Conservation (phyloP, 2,888 invertebrate species). For the Ptycholaimellus sp. region DNA sequence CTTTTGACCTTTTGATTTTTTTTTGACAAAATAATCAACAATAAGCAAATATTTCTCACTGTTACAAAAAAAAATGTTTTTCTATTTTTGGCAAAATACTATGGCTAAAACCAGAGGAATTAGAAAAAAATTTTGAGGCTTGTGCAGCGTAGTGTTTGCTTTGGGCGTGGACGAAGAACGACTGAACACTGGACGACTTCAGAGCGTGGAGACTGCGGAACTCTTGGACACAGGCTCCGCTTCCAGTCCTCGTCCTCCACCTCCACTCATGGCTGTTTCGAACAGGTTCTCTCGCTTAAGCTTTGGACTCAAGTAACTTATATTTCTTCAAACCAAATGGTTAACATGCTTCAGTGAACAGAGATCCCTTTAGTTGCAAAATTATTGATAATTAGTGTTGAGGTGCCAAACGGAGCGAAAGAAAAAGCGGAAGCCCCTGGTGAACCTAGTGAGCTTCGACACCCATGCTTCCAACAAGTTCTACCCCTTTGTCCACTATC, state of each 20-base stretch:
- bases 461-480: not conserved
- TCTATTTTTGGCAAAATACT: too few species aligned
- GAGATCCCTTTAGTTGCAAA: too few species aligned
- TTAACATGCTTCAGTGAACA: too few species aligned
- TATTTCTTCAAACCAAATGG: too few species aligned
- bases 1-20: too few species aligned
- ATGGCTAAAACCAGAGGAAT: too few species aligned
- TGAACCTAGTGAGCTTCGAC: slow-evolving; percentile 1
- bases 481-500: too few species aligned
- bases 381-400: too few species aligned
- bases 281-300: too few species aligned
- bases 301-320: too few species aligned
- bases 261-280: slow-evolving; percentile 2
- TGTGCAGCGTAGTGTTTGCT: slow-evolving; percentile 70
- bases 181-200: slow-evolving; percentile 27
- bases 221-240: slow-evolving; percentile 2
- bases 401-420: too few species aligned
- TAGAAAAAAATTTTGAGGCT: slow-evolving; percentile 38
- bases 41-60: not conserved
- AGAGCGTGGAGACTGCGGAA: slow-evolving; percentile 1
- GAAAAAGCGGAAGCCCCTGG: not conserved
- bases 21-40: not conserved
- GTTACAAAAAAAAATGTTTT: not conserved
- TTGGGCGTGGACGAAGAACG: slow-evolving; percentile 60
- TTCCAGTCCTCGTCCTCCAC: slow-evolving; percentile 2